Base-by-base conservation (phyloP, 2,797 vertebrate species). In the Delichon dasypus region DNA sequence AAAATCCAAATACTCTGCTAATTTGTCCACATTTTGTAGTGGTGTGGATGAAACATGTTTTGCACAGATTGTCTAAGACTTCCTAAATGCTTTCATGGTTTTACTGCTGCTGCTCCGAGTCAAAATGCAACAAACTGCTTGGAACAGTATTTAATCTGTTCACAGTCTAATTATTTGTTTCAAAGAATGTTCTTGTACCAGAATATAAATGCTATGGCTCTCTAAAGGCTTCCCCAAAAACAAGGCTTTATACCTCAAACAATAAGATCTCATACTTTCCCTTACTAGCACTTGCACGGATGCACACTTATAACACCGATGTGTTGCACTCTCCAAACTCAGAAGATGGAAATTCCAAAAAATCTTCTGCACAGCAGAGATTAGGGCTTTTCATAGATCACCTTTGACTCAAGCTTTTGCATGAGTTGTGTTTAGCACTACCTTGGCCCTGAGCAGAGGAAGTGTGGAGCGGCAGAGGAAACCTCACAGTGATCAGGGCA, bases 231-330 rank as follows among this genome's bases (percentile, higher is more conserved):
- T 62, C 21, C 32, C 32, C 53, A 77, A 78, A 83, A 26, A n/a
- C 32, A 27, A 75, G 47, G 23, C 32, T 80, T 62, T 38, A 36
- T 26, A 78, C 5, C 54, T 89, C 44, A 61, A 67, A 71, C 0
- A 4, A 21, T 47, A 68, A 53, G 12, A 32, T 26, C 50, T 21
- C 10, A 15, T 19, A 42, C 8, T 67, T 80, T 57, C 26, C 29
- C 26, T 60, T 55, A 10, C 15, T 19, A 73, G 10, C 34, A 54
- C 27, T 36, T 34, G 16, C 23, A 54, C 0, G 0, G 15, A 20
- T 1, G 18, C 11, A 58, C 18, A 23, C 8, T 62, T 29, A 53
- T 1, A 36, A 44, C 13, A 80, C 20, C 18, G 26, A 66, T 1
- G 13, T 32, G 30, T 60, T 72, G 29, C 57, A 25, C 42, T 88